These are phyloP conservation scores for Daphoenositta chrysoptera DNA, from an alignment of 2,113 vertebrate species.

Conservation along the genomic window DNA sequence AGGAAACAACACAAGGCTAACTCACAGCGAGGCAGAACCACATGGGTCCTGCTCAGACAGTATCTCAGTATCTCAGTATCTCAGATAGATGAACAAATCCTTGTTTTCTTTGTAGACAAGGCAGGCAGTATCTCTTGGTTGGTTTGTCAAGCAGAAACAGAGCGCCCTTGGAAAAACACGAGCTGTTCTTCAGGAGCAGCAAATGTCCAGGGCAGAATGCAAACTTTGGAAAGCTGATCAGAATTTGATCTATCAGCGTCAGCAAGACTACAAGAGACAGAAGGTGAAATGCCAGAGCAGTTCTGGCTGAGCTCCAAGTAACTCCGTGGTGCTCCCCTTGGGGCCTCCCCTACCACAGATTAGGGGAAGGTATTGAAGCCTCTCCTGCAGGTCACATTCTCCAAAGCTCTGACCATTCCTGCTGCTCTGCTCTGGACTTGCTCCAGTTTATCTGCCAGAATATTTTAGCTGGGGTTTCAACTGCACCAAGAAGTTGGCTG, in stretches of 20 bases:
- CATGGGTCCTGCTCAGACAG: neutral
- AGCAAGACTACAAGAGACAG: neutral
- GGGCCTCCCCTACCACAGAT: too few relatives aligned
- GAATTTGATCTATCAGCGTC: neutral
- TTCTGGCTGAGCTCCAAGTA: neutral
- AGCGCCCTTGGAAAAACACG: neutral
- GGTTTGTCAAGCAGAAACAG: neutral
- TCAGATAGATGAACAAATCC: neutral
- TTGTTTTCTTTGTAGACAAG: too few relatives aligned
- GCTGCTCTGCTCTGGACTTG: neutral
- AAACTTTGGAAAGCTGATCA: neutral
- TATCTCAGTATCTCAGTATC: neutral
- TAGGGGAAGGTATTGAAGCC: neutral
- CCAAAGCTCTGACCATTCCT: neutral
- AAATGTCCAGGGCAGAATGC: neutral
- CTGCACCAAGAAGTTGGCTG: neutral
- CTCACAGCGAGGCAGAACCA: neutral
- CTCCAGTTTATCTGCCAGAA: neutral
- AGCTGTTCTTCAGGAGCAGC: neutral
- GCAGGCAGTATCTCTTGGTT: neutral
- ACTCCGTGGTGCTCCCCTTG: accelerated
- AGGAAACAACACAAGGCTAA: neutral
- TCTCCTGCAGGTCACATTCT: neutral
- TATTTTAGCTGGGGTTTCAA: neutral
- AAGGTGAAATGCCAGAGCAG: neutral